Evolutionary conservation across 35 echinoderm and acorn worm genomes (phyloP), one percentile per base, ranked within the genome.

Genomic region (Patiria miniata): DNA sequence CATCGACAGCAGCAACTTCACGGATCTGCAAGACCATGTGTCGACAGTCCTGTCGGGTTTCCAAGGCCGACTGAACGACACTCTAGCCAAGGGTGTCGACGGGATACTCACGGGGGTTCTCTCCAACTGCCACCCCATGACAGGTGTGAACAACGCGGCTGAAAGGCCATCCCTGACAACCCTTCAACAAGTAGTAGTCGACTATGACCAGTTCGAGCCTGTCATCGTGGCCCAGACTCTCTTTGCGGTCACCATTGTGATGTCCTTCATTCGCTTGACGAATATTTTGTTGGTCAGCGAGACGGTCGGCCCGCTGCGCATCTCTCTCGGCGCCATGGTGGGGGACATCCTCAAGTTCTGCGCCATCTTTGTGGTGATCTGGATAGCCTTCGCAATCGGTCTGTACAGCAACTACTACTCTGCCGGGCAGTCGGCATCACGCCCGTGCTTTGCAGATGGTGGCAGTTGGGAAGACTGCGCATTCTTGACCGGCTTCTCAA

Each of bases 301-400:
- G 9, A 21, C 77, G 2, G 85, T 87, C 19, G 85, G 85, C 19
- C 51, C 85, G 15, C 78, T 87, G 68, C 85, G 77, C 44, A 78
- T 87, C 68, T 87, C 85, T 50, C 85, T 87, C 1, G 73, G 85
- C 1, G 85, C 76, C 85, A 87, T 87, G 85, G 78, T 44, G 23
- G 55, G 36, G 39, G 80, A 90, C 60, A 84, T 81, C 37, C n/a
- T 68, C 1, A 82, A 90, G 22, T 90, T 90, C 29, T 73, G 68
- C 59, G 80, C 76, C 53, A 54, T 90, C n/a, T 78, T 90, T 21
- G 5, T 83, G 14, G 40, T 58, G 7, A 44, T 90, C 26, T 83
- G 83, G 40, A 7, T 90, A 37, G 88, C 88, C 17, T 90, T 90
- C 40, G 52, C 88, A 2, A 83, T 39, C 58, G 88, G 88, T 32